These are phyloP conservation scores for Hyposoter didymator DNA, from an alignment of 2,888 invertebrate genomes.

Conservation along the genomic window DNA sequence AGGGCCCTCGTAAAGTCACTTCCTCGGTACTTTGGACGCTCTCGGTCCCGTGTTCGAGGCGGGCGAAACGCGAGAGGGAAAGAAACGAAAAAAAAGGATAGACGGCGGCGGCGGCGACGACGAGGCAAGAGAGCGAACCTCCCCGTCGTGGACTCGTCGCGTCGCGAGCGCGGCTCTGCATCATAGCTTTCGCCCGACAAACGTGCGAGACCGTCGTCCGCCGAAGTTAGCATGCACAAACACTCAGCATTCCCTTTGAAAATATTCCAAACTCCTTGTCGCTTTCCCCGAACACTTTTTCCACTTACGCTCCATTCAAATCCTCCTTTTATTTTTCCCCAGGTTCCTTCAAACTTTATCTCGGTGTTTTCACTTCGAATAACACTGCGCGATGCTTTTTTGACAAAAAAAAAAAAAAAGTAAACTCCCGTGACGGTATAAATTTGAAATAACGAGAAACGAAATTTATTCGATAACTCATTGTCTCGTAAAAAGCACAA, in stretches of 20 bases:
- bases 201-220: conserved; percentile 52
- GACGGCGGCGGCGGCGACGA: not conserved
- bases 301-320: not conserved
- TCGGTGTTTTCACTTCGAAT: not conserved
- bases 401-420: not conserved
- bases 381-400: not conserved
- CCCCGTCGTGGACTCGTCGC: conserved; percentile 60
- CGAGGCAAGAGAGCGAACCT: conserved; percentile 39
- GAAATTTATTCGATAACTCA: not conserved
- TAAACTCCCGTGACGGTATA: not conserved
- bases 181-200: conserved; percentile 61
- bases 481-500: not conserved
- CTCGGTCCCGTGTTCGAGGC: conserved; percentile 53
- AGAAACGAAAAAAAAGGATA: conserved; percentile 16
- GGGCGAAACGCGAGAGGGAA: conserved; percentile 58
- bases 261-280: conserved; percentile 11
- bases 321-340: not conserved
- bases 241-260: conserved; percentile 34
- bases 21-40: conserved; percentile 52
- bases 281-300: not conserved
- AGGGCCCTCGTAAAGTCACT: conserved; percentile 76
- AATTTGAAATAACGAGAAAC: not conserved
- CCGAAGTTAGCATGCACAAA: conserved; percentile 43
- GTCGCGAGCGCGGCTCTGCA: conserved; percentile 48
- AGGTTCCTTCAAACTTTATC: not conserved